A percentile compares a stretch with the other conserved stretches of the same genome.
Conservation (phyloP, 2,888 invertebrate genomes). For the Octodonta nipae region DNA sequence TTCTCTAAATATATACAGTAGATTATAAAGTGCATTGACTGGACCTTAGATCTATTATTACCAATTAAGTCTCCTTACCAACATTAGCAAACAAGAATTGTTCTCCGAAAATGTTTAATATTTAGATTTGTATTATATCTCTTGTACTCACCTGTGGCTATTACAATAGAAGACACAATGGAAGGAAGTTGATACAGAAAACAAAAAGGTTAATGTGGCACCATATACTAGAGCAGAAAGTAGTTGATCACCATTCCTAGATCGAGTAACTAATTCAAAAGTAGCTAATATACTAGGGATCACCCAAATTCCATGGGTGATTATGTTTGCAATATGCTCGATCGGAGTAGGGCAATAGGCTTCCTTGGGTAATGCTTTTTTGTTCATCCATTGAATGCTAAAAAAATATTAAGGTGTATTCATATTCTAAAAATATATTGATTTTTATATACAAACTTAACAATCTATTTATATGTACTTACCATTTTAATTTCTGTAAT, state of each 20-base stretch:
- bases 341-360: constrained; percentile 79
- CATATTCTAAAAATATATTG: not conserved
- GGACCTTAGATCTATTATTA: too few relatives aligned
- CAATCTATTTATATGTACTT: too few relatives aligned
- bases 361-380: constrained; percentile 54
- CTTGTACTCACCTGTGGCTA: constrained; percentile 42
- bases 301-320: constrained; percentile 83
- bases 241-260: constrained; percentile 59
- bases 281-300: constrained; percentile 72
- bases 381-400: constrained; percentile 62
- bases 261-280: constrained; percentile 58
- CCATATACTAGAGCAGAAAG: constrained; percentile 78
- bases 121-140: too few relatives aligned
- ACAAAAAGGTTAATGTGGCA: constrained; percentile 67
- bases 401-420: constrained; percentile 11
- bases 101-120: too few relatives aligned
- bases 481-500: constrained; percentile 23
- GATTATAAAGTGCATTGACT: too few relatives aligned
- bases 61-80: too few relatives aligned
- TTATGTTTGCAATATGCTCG: constrained; percentile 82
- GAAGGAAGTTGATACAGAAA: constrained; percentile 79
- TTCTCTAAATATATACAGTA: too few relatives aligned
- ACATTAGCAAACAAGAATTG: too few relatives aligned
- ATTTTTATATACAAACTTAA: not conserved
- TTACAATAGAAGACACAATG: constrained; percentile 73